Conservation (phyloP, 2,888 invertebrate species). For the Chrysopilus asiliformis region DNA sequence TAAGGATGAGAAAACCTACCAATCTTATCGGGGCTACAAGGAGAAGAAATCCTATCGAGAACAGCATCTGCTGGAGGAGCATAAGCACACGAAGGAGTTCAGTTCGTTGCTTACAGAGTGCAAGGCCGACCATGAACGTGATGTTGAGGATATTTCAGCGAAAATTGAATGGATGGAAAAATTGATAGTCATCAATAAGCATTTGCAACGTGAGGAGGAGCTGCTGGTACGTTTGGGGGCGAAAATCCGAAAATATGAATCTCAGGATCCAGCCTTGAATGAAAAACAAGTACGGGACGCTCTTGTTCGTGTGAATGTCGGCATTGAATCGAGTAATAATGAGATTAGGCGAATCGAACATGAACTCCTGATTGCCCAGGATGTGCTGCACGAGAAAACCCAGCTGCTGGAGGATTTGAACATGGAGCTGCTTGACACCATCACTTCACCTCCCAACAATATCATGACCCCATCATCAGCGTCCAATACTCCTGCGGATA, state of each 20-base stretch:
- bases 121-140: conserved; percentile 13
- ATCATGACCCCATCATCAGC: too few relatives aligned
- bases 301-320: conserved; percentile 41
- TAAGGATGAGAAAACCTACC: neutral
- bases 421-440: conserved; percentile 30
- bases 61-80: conserved; percentile 41
- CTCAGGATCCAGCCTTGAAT: conserved; percentile 31
- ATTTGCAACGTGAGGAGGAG: conserved; percentile 60
- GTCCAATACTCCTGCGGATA: neutral
- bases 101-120: conserved; percentile 28
- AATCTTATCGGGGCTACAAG: conserved; percentile 4
- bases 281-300: conserved; percentile 39
- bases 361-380: conserved; percentile 40
- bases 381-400: conserved; percentile 41
- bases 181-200: conserved; percentile 57
- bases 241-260: conserved; percentile 46
- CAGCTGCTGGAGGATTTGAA: conserved; percentile 42
- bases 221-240: conserved; percentile 51
- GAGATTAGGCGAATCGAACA: conserved; percentile 42
- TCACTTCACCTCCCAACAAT: conserved; percentile 1
- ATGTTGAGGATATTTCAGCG: conserved; percentile 36
- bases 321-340: conserved; percentile 38
- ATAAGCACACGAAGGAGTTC: conserved; percentile 42
- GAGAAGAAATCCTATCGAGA: conserved; percentile 37
- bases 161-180: conserved; percentile 61